These are phyloP conservation scores for Trididemnum clinides DNA, from an alignment of 23 tunicate genomes.

Conservation along the genomic window DNA sequence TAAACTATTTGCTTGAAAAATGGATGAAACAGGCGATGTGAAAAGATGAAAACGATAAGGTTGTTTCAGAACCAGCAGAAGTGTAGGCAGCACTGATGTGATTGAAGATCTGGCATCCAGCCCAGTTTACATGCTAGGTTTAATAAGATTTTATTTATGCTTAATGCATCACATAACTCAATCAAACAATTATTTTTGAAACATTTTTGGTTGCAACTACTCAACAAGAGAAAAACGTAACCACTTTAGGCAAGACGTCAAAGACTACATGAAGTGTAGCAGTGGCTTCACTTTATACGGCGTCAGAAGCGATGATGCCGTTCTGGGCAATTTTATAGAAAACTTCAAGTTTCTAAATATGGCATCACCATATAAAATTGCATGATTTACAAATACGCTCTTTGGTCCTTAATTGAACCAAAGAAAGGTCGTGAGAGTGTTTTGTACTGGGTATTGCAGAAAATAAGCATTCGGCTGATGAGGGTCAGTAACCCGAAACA, in stretches of 20 bases:
- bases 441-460: too few species aligned
- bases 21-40: not conserved
- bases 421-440: too few species aligned
- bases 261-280: too few species aligned
- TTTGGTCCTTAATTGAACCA: too few species aligned
- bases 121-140: not conserved
- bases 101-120: not conserved
- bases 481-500: not conserved
- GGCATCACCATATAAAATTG: too few species aligned
- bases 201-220: not conserved
- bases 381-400: too few species aligned
- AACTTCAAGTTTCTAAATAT: too few species aligned
- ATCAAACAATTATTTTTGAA: not conserved
- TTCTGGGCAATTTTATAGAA: too few species aligned
- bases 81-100: not conserved
- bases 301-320: too few species aligned
- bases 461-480: not conserved
- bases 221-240: too few species aligned
- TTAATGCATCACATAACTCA: not conserved
- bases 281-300: too few species aligned
- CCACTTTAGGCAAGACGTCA: too few species aligned
- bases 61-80: not conserved
- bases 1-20: not conserved
- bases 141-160: not conserved
- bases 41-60: not conserved